These are phyloP conservation scores for Syngnathus rostellatus DNA, from an alignment of 2,797 vertebrate species.

Conservation along the genomic window DNA sequence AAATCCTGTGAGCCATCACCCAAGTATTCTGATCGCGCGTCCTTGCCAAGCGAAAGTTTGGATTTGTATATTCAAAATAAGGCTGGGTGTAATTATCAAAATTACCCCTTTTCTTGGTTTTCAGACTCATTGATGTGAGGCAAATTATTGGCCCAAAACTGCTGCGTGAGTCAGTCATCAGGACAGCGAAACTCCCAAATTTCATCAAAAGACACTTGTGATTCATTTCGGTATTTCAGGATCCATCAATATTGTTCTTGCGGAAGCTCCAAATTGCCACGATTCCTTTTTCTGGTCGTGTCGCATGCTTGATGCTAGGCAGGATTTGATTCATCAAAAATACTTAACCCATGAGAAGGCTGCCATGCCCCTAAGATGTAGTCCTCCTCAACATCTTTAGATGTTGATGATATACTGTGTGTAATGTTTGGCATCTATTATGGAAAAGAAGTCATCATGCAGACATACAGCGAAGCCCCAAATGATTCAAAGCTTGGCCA, in stretches of 20 bases:
- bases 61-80: conserved; percentile 27
- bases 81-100: conserved; percentile 51
- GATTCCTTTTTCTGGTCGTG: neutral
- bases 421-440: neutral
- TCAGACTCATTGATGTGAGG: conserved; percentile 32
- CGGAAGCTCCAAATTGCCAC: neutral
- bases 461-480: neutral
- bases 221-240: neutral
- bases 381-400: neutral
- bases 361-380: neutral
- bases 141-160: conserved; percentile 25
- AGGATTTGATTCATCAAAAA: neutral
- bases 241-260: conserved; percentile 1
- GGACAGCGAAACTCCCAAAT: conserved; percentile 41
- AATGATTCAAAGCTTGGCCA: neutral
- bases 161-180: conserved; percentile 50
- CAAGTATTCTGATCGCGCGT: conserved; percentile 42
- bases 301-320: neutral
- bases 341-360: neutral
- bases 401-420: neutral
- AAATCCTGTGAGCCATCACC: conserved; percentile 15
- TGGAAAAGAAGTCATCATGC: neutral
- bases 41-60: conserved; percentile 32
- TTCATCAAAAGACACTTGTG: conserved; percentile 22
- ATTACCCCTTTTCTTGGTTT: conserved; percentile 42